Evolutionary conservation across 2,888 invertebrate genomes (phyloP).

Genomic region (Phortica okadai): DNA sequence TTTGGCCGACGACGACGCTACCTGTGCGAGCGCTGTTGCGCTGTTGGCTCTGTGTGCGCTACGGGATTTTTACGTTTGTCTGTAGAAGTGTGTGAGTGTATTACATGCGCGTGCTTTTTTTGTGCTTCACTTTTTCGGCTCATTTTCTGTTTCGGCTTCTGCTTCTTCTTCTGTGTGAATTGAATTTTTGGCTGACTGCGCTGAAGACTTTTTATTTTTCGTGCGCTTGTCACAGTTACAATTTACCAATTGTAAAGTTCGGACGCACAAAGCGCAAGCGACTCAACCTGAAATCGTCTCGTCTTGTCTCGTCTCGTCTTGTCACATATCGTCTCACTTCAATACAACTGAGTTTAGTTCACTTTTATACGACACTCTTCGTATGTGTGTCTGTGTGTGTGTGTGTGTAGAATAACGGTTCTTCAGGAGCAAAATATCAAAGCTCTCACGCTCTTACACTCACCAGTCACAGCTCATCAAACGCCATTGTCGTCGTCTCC

Average conservation of each 20-base stretch:
- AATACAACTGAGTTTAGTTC: neutral
- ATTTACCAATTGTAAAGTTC: constrained; percentile 74
- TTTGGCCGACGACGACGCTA: constrained; percentile 16
- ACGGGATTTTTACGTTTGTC: constrained; percentile 27
- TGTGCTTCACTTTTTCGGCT: constrained; percentile 55
- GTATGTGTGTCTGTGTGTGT: constrained; percentile 10
- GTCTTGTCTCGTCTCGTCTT: neutral
- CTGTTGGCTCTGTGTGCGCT: constrained; percentile 33
- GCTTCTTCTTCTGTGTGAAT: neutral
- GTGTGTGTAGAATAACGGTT: constrained; percentile 54
- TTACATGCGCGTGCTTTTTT: constrained; percentile 45
- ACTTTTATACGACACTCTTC: constrained; percentile 33
- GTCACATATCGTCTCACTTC: constrained; percentile 43
- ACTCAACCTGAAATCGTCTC: neutral
- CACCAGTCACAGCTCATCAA: neutral
- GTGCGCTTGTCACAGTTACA: constrained; percentile 72
- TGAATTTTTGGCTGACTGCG: constrained; percentile 50
- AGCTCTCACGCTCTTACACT: constrained; percentile 5
- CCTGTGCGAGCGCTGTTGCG: constrained; percentile 31
- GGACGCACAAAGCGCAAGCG: constrained; percentile 61
- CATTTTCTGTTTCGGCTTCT: constrained; percentile 53
- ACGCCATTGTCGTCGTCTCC: constrained; percentile 50
- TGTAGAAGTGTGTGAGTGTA: constrained; percentile 25
- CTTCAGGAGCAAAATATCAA: constrained; percentile 57
- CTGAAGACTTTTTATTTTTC: constrained; percentile 64